Evolutionary conservation across 2,113 vertebrate species (phyloP).

Genomic region (Gnathochromis pfefferi): DNA sequence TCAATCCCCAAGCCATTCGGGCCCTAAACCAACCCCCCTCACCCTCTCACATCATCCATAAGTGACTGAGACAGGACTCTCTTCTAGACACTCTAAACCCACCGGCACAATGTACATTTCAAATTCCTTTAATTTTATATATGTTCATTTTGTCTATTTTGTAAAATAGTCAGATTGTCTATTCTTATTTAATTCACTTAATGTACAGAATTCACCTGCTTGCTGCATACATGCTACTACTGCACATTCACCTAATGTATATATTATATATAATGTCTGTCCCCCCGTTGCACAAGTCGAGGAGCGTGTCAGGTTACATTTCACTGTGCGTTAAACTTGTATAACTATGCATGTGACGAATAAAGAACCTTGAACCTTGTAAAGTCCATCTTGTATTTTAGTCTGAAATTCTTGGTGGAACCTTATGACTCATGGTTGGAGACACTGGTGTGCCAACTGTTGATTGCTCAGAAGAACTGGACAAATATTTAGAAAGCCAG

Average conservation of each 20-base stretch:
- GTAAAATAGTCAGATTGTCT: not conserved
- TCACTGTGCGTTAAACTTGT: not conserved
- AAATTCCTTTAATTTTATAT: not conserved
- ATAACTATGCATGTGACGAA: not conserved
- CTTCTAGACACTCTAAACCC: no score
- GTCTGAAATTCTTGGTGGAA: not conserved
- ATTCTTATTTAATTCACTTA: not conserved
- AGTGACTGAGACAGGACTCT: no score
- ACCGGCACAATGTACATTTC: no score
- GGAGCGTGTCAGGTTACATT: not conserved
- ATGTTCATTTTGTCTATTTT: accelerated
- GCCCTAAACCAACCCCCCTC: no score
- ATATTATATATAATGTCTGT: not conserved
- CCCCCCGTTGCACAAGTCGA: accelerated
- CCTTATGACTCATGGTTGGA: not conserved
- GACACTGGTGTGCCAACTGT: not conserved
- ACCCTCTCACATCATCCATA: no score
- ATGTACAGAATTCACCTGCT: not conserved
- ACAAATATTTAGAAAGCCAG: slow-evolving; percentile 32
- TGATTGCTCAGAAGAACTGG: not conserved
- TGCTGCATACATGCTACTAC: not conserved
- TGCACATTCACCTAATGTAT: not conserved
- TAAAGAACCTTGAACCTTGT: not conserved
- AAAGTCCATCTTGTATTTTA: not conserved
- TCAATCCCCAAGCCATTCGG: no score